Evolutionary conservation across 1,140 invertebrate genomes (phyloP), one percentile per base, ranked within the genome.

Genomic region (Zaprionus davidi): DNA sequence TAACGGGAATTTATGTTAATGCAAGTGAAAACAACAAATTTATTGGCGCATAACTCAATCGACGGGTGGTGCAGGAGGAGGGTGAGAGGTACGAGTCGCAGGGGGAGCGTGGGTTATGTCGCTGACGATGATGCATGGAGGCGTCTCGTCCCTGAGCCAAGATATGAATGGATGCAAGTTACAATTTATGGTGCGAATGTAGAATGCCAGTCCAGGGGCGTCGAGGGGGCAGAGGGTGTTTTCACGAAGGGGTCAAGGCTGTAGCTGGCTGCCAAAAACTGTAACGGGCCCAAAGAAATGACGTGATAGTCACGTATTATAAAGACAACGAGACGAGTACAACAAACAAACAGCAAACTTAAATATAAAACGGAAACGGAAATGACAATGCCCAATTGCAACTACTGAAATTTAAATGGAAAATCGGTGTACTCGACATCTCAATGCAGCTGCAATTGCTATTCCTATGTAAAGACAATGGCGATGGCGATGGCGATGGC

Each of bases 31-130:
- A 80, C 75, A 86, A 82, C 60, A 79, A 87, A 87, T 86, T 86
- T 87, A 86, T 86, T 82, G 79, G 79, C 76, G 76, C 82, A 86
- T 87, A 86, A 87, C 69, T 86, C 82, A 86, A 79, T 81, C 46
- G 46, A 22, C 20, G 46, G 17, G 20, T 20, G 2, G 1, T 20
- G 3, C 9, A 20, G 20, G 4, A 13, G 4, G 46, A 60, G 28
- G 57, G 28, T 64, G 60, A 24, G 22, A 58, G 12, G 17, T 13
- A 20, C 9, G 59, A 36, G 20, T 15, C 2, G 24, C 36, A 58
- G 5, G 31, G 31, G 9, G 31, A 31, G 31, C 38, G 7, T 46
- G 41, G 41, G n/a, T n/a, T 15, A 62, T 73, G 68, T 53, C 55
- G 71, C 65, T 82, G 81, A 84, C 82, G 82, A 81, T 85, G 82